Evolutionary conservation across 2,888 invertebrate genomes (phyloP), one percentile per base, ranked within the genome.

Genomic region (Campaea margaritaria): DNA sequence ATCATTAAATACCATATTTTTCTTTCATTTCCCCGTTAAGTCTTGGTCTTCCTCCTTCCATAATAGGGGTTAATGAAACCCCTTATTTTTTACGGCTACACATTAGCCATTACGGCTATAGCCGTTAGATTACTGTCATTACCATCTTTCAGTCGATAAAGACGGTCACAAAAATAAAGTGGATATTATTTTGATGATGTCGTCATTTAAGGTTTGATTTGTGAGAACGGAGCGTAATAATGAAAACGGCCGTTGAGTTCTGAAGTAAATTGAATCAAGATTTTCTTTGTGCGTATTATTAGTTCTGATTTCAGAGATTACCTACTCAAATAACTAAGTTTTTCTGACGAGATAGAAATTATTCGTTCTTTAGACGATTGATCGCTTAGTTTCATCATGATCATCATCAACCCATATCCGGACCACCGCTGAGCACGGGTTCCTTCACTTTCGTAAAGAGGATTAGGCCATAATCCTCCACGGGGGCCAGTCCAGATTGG

Each of bases 51-150:
- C 52, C 43, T 52, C 27, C 34, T 49, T 12, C 34, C 16, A 53
- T 56, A 53, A 62, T 57, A 50, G 55, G 62, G 56, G 64, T 58
- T 64, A 66, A 68, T 66, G 68, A 66, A 68, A 64, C 52, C 36
- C 57, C 61, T 68, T 63, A 58, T 61, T 68, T 68, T 63, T 66
- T 65, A 66, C 55, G 45, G 44, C 52, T 44, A 36, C 58, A 63
- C 59, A 66, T 66, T 68, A 57, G 50, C 39, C 52, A 66, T 59
- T 60, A 65, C 44, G 59, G 44, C 39, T 55, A 65, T 60, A 51
- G 41, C 51, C 55, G 61, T 61, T 55, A 67, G 60, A 65, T 67
- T 58, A 65, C 58, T 42, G 50, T 36, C 64, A 55, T 65, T 62
- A 64, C 45, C 58, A 64, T 65, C 55, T 58, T 46, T 61, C 47